A percentile compares a stretch with the other conserved stretches of the same genome.
Conservation (phyloP, 2,113 vertebrate species). For the Ancistrus triradiatus region DNA sequence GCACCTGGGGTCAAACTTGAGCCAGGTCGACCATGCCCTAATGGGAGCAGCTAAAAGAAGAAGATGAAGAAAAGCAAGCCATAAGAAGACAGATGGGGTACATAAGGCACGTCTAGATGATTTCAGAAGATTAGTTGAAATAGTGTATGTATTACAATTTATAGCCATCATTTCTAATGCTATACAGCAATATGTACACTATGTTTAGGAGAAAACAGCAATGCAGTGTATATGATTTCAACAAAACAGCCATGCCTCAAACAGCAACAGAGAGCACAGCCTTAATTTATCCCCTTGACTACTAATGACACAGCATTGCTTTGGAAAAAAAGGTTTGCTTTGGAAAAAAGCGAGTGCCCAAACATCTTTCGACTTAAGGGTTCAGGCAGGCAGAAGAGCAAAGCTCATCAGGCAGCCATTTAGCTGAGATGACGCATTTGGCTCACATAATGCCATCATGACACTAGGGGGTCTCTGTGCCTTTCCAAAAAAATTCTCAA, state of each 20-base stretch:
- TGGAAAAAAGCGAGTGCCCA: conserved; percentile 20
- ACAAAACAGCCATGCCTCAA: conserved; percentile 17
- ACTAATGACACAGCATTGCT: conserved; percentile 40
- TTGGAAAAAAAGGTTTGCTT: conserved; percentile 14
- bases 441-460: conserved; percentile 10
- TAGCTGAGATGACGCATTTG: conserved; percentile 33
- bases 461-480: background rate
- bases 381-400: conserved; percentile 32
- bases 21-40: no score
- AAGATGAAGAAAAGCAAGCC: no score
- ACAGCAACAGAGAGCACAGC: conserved; percentile 17
- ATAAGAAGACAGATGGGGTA: no score
- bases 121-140: no score
- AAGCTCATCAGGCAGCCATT: conserved; percentile 32
- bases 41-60: no score
- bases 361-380: conserved; percentile 42
- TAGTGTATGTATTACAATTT: no score
- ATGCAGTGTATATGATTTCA: conserved; percentile 2
- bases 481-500: background rate
- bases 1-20: no score
- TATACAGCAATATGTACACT: no score
- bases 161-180: no score
- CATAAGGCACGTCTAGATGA: no score
- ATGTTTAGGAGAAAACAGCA: no score
- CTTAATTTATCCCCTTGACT: conserved; percentile 39